Conservation (phyloP, 2,888 invertebrate genomes). For the Therioaphis trifolii region DNA sequence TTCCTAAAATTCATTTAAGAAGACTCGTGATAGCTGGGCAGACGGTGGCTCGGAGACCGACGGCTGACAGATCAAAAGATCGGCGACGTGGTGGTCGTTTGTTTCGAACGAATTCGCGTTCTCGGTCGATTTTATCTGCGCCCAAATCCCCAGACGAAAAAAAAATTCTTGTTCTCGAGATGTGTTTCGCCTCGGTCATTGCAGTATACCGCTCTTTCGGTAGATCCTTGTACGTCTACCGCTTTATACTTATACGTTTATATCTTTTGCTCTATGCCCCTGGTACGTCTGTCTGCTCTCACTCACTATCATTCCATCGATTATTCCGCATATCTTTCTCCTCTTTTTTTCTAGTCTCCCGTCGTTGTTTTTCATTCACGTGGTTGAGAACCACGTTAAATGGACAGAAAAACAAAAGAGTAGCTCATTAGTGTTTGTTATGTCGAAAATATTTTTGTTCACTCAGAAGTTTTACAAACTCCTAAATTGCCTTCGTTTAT, state of each 20-base stretch:
- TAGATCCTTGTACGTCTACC: too few relatives aligned
- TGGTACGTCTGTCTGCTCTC: not conserved
- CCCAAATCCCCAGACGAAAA: not conserved
- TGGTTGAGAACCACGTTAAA: not conserved
- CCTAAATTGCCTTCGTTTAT: slow-evolving; percentile 11
- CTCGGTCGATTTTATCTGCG: not conserved
- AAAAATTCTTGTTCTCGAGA: not conserved
- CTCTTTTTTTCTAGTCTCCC: not conserved
- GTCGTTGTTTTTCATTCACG: not conserved
- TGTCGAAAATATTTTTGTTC: slow-evolving; percentile 10
- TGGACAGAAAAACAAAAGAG: slow-evolving; percentile 26
- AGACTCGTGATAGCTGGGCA: not conserved
- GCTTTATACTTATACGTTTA: too few relatives aligned
- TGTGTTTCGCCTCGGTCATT: not conserved
- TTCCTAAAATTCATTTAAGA: not conserved
- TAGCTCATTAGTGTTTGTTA: slow-evolving; percentile 43
- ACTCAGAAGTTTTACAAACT: not conserved
- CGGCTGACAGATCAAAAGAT: slow-evolving; percentile 15
- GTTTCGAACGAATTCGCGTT: not conserved
- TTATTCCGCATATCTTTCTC: too few relatives aligned
- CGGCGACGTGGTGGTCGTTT: not conserved
- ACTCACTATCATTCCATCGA: too few relatives aligned
- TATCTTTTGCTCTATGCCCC: too few relatives aligned
- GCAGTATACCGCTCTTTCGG: not conserved
- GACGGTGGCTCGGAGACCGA: not conserved